A percentile compares a stretch with the other conserved stretches of the same genome.
Evolutionary conservation across 2,113 vertebrate species (phyloP).

Genomic region (Chiloscyllium plagiosum): DNA sequence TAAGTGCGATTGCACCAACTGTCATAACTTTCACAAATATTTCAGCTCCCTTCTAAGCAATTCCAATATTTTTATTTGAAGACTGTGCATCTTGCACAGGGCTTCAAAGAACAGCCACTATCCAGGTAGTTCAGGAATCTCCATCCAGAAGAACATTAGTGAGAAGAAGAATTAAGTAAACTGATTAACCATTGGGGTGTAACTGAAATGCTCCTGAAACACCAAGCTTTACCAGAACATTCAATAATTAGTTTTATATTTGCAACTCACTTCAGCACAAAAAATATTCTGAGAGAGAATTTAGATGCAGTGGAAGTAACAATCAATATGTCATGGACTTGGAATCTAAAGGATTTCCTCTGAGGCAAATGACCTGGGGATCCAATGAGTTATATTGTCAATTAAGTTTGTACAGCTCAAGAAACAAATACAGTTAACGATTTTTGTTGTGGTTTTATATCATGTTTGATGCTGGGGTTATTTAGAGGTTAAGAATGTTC

Average conservation of each 20-base stretch:
- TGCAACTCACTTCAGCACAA: background rate
- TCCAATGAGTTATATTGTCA: background rate
- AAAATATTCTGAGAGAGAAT: background rate
- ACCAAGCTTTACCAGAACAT: background rate
- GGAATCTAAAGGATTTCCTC: background rate
- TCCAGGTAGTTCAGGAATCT: background rate
- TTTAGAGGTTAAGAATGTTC: background rate
- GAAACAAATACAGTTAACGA: background rate
- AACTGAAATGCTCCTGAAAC: background rate
- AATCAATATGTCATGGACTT: background rate
- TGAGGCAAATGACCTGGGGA: background rate
- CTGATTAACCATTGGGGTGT: background rate
- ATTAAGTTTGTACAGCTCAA: background rate
- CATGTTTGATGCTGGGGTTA: background rate
- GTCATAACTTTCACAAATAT: background rate
- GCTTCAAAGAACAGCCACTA: background rate
- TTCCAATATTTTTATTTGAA: background rate
- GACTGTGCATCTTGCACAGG: background rate
- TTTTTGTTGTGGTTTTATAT: background rate
- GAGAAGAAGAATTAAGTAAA: background rate
- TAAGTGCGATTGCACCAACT: background rate
- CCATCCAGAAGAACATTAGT: background rate
- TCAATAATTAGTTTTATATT: background rate
- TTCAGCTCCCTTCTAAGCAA: background rate
- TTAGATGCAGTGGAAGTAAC: background rate